A percentile compares a stretch with the other conserved stretches of the same genome.
phyloP scores from a whole-genome alignment of 1,140 invertebrate genomes.

The Megathymus violae region DNA sequence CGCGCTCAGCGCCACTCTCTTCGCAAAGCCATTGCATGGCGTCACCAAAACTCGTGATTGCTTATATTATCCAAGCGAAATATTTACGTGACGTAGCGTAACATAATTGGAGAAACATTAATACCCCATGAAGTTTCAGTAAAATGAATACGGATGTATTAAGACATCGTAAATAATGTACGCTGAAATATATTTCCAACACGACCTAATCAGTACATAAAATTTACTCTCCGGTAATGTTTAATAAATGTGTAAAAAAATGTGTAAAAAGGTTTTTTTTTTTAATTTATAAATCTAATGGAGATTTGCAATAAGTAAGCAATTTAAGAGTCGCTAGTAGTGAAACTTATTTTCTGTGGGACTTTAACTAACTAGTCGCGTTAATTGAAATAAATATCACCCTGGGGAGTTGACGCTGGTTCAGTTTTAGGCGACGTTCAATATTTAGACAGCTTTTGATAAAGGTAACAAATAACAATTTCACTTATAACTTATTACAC shows the following conservation, averaged over 20 bases:
- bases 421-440: background rate
- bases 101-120: no score
- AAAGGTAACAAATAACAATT: background rate
- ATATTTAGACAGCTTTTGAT: background rate
- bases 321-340: background rate
- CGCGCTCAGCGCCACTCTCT: conserved; percentile 12
- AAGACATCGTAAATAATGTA: no score
- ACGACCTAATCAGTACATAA: no score
- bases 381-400: conserved; percentile 1
- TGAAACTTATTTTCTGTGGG: conserved; percentile 2
- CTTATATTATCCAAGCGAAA: conserved; percentile 20
- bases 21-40: conserved; percentile 25
- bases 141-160: no score
- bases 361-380: conserved; percentile 2
- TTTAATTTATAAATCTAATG: background rate
- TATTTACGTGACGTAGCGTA: no score
- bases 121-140: no score
- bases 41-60: conserved; percentile 31
- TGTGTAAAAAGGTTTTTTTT: no score
- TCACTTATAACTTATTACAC: no score
- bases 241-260: no score
- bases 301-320: background rate
- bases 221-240: no score
- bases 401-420: background rate
- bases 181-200: no score